These are phyloP conservation scores for Pachliopta kotzebuea DNA, from an alignment of 2,888 invertebrate genomes.

Conservation along the genomic window DNA sequence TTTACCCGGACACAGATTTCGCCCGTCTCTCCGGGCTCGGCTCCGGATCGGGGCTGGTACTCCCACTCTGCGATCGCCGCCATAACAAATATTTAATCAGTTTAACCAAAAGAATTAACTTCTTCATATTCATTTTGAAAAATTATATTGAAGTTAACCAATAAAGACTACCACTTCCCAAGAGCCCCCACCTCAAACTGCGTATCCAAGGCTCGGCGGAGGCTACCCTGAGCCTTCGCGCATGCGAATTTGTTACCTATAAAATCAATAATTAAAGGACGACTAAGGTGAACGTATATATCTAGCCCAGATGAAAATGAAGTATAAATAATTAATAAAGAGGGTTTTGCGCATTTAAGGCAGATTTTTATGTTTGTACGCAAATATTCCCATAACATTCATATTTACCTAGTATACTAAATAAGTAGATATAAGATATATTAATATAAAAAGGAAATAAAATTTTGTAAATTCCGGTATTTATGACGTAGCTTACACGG, in stretches of 20 bases:
- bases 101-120: conserved; percentile 18
- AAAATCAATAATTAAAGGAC: background rate
- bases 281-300: no score
- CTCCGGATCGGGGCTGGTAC: conserved; percentile 5
- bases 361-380: no score
- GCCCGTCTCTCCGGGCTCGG: conserved; percentile 5
- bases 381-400: no score
- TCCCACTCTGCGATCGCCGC: conserved; percentile 26
- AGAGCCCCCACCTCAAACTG: background rate
- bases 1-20: conserved; percentile 10
- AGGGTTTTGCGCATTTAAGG: no score
- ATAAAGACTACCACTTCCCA: background rate
- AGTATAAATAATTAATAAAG: no score
- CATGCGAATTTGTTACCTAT: background rate
- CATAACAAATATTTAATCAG: conserved; percentile 23
- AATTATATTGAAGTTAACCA: background rate
- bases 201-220: background rate
- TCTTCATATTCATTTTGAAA: conserved; percentile 18
- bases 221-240: background rate
- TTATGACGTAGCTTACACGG: no score
- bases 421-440: no score
- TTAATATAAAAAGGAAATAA: no score
- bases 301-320: no score
- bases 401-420: no score
- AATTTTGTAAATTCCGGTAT: no score